These are phyloP conservation scores for Panagrolaimus sp. DNA, from an alignment of 1,140 invertebrate genomes.

Conservation along the genomic window DNA sequence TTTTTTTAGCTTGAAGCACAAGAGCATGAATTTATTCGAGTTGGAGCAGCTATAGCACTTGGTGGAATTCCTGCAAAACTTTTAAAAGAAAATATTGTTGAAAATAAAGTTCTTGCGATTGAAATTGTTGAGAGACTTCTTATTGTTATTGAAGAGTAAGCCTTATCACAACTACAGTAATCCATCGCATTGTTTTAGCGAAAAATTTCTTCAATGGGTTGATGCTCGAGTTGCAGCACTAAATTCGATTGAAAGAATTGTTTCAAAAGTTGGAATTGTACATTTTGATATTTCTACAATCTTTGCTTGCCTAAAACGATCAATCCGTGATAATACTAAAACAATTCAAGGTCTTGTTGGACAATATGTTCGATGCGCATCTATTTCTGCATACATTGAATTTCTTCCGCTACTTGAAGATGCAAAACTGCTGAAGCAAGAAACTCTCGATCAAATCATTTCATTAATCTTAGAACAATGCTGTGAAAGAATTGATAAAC, in stretches of 20 bases:
- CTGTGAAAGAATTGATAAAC: slow-evolving; percentile 6
- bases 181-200: neutral
- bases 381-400: neutral
- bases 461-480: neutral
- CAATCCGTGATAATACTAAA: neutral
- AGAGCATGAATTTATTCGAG: neutral
- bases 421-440: neutral
- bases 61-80: neutral
- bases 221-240: neutral
- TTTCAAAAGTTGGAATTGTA: neutral
- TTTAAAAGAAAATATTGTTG: neutral
- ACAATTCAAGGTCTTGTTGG: slow-evolving; percentile 1
- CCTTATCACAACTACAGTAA: neutral
- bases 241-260: neutral
- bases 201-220: neutral
- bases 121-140: neutral
- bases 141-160: neutral
- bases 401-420: neutral
- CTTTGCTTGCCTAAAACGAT: neutral
- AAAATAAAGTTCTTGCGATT: neutral
- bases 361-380: neutral
- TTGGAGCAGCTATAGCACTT: neutral
- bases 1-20: slow-evolving; percentile 7
- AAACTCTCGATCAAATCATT: neutral
- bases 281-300: neutral